Evolutionary conservation across 2,113 vertebrate species (phyloP).

Genomic region (Haliaeetus leucogaster): DNA sequence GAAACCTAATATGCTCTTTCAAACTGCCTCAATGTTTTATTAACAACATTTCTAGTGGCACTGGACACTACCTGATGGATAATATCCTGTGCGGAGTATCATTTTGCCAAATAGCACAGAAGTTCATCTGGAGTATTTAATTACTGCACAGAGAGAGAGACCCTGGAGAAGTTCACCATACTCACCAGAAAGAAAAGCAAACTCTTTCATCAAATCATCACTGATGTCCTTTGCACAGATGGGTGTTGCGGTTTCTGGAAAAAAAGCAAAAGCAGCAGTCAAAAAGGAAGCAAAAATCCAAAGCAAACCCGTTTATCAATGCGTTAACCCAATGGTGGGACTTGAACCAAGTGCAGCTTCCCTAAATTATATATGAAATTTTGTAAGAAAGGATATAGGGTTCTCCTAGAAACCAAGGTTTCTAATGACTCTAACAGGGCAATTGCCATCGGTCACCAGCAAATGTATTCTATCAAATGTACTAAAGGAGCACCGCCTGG

Average conservation of each 20-base stretch:
- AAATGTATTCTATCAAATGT: background rate
- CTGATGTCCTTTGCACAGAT: constrained; percentile 84
- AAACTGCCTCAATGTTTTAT: constrained; percentile 46
- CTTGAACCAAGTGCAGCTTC: background rate
- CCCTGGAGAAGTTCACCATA: background rate
- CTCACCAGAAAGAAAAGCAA: constrained; percentile 94
- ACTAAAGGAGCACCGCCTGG: background rate
- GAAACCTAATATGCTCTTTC: background rate
- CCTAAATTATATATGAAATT: background rate
- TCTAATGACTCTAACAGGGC: background rate
- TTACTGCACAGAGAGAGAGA: background rate
- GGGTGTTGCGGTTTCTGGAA: constrained; percentile 76
- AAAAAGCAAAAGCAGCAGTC: background rate
- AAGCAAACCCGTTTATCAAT: background rate
- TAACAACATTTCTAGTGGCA: constrained; percentile 9
- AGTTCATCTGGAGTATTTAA: constrained; percentile 16
- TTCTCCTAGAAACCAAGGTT: background rate
- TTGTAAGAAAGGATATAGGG: background rate
- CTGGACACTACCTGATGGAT: background rate
- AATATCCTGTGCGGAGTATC: background rate
- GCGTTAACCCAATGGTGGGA: background rate
- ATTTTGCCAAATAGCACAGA: constrained; percentile 6
- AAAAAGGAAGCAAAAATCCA: background rate
- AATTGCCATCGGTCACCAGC: background rate
- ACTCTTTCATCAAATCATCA: constrained; percentile 88